These are phyloP conservation scores for Brachystomella parvula DNA, from an alignment of 1,140 invertebrate genomes.

Conservation along the genomic window DNA sequence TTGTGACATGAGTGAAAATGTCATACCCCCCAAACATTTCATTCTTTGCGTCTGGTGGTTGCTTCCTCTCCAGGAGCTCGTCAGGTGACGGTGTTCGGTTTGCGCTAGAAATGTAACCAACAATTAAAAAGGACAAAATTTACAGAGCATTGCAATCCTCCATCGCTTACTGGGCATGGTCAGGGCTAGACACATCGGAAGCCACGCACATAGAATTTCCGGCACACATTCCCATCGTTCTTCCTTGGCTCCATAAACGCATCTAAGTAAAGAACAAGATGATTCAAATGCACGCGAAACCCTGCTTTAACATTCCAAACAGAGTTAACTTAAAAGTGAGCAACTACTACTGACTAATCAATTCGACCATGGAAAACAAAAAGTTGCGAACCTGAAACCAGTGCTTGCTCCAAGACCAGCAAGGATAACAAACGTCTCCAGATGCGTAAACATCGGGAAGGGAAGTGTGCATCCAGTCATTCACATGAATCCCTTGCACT, in stretches of 20 bases:
- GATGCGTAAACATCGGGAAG: constrained; percentile 77
- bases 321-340: constrained; percentile 5
- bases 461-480: constrained; percentile 78
- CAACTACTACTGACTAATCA: background rate
- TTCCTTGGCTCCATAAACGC: constrained; percentile 93
- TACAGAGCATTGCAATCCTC: too few relatives aligned
- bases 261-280: constrained; percentile 53
- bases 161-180: constrained; percentile 47
- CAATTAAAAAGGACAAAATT: too few relatives aligned
- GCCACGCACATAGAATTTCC: constrained; percentile 74
- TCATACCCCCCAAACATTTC: constrained; percentile 87
- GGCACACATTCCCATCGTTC: constrained; percentile 92
- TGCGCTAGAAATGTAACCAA: background rate
- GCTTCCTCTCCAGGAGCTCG: constrained; percentile 45
- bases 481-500: constrained; percentile 68
- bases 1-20: constrained; percentile 91
- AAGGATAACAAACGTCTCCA: constrained; percentile 80
- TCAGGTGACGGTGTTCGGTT: background rate
- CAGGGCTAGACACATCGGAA: background rate
- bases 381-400: constrained; percentile 72
- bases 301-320: background rate
- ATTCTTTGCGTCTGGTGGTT: constrained; percentile 7
- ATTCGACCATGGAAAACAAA: too few relatives aligned
- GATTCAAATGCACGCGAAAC: background rate
- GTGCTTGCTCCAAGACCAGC: constrained; percentile 63